Evolutionary conservation across 2,797 vertebrate genomes (phyloP).

Genomic region (Calcarius lapponicus): DNA sequence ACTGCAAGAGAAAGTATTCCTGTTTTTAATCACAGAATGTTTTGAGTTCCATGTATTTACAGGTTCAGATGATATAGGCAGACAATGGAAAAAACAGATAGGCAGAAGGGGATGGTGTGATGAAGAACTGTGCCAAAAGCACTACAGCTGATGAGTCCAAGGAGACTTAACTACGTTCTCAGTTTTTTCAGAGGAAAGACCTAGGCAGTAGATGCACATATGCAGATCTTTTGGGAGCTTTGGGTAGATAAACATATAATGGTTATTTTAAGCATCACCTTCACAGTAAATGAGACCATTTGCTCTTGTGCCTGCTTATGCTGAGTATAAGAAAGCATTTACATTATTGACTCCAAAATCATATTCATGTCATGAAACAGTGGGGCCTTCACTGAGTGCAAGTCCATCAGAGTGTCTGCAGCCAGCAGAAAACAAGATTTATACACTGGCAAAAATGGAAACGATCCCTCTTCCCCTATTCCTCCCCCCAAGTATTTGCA

Average conservation of each 20-base stretch:
- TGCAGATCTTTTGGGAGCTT: not conserved
- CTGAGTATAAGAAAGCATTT: conserved; percentile 22
- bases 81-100: conserved; percentile 6
- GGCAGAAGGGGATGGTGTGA: not conserved
- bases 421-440: conserved; percentile 48
- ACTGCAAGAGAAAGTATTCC: not conserved
- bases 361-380: not conserved
- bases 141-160: not conserved
- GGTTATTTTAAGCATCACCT: not conserved
- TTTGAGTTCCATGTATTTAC: not conserved
- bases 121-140: not conserved
- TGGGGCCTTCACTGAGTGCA: not conserved
- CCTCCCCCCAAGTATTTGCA: not conserved
- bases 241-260: not conserved
- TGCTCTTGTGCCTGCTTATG: not conserved
- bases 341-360: conserved; percentile 24
- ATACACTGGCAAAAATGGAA: conserved; percentile 37
- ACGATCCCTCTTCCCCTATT: not conserved
- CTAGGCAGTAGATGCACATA: not conserved
- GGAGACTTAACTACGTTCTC: not conserved
- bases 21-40: conserved; percentile 12
- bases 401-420: conserved; percentile 10
- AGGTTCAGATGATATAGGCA: not conserved
- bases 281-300: not conserved
- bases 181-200: not conserved